phyloP scores from a whole-genome alignment of 2,797 vertebrate species.

The Huso huso region DNA sequence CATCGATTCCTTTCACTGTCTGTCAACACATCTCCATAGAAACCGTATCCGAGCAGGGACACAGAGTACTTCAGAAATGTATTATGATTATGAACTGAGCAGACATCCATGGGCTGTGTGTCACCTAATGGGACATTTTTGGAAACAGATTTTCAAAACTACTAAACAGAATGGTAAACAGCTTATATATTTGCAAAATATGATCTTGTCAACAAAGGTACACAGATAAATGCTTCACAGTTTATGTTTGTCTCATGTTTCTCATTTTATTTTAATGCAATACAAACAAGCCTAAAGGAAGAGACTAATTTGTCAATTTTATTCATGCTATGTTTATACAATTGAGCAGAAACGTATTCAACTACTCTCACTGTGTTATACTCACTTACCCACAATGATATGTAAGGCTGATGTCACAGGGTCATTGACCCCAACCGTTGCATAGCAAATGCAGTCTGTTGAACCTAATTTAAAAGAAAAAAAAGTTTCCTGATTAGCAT shows the following conservation, averaged over 20 bases:
- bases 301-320: too few species aligned
- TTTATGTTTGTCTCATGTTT: not conserved
- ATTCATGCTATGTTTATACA: too few species aligned
- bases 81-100: constrained; percentile 68
- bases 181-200: too few species aligned
- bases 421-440: constrained; percentile 81
- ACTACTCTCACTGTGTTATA: not conserved
- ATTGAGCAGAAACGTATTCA: too few species aligned
- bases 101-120: constrained; percentile 83
- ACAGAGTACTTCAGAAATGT: constrained; percentile 75
- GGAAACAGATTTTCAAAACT: too few species aligned
- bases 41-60: constrained; percentile 87
- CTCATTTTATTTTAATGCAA: too few species aligned
- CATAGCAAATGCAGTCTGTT: constrained; percentile 90
- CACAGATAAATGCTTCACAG: too few species aligned
- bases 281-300: too few species aligned
- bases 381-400: constrained; percentile 80
- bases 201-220: too few species aligned
- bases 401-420: constrained; percentile 88
- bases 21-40: constrained; percentile 82
- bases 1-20: constrained; percentile 87
- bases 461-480: constrained; percentile 65
- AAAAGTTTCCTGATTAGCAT: not conserved
- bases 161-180: too few species aligned
- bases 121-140: constrained; percentile 59